phyloP scores from a whole-genome alignment of 2,113 vertebrate species.

The Nicator chloris region DNA sequence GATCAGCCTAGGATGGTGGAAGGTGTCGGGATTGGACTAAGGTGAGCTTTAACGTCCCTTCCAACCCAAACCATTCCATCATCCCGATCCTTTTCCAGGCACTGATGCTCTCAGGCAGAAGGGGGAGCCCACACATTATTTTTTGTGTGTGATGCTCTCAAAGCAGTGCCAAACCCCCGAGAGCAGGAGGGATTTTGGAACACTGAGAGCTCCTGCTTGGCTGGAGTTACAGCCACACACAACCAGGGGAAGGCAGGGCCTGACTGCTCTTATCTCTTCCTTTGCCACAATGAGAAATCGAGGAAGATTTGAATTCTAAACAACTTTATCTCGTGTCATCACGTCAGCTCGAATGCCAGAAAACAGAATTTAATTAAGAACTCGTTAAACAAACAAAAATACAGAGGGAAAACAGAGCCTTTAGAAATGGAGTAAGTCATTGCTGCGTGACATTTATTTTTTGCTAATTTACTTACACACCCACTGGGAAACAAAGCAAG shows the following conservation, averaged over 20 bases:
- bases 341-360: not conserved
- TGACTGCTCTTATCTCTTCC: not conserved
- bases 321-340: slow-evolving; percentile 7
- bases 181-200: not conserved
- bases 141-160: not conserved
- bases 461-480: slow-evolving; percentile 31
- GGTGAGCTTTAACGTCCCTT: not conserved
- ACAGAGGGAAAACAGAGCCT: not conserved
- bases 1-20: rapidly evolving
- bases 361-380: slow-evolving; percentile 12
- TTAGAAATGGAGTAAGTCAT: not conserved
- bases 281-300: not conserved
- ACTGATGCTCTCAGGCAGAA: slow-evolving; percentile 21
- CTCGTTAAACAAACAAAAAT: slow-evolving; percentile 10
- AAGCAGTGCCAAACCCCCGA: not conserved
- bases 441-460: slow-evolving; percentile 18
- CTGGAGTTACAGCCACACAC: not conserved
- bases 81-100: not conserved
- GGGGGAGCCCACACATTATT: slow-evolving; percentile 46
- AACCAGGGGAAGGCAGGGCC: not conserved
- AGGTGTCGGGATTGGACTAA: rapidly evolving
- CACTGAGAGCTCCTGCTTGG: not conserved
- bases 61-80: not conserved
- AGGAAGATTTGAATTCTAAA: not conserved
- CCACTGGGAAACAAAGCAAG: slow-evolving; percentile 3